Conservation (phyloP, 2,888 invertebrate genomes). For the Rhabditoides inermis region DNA sequence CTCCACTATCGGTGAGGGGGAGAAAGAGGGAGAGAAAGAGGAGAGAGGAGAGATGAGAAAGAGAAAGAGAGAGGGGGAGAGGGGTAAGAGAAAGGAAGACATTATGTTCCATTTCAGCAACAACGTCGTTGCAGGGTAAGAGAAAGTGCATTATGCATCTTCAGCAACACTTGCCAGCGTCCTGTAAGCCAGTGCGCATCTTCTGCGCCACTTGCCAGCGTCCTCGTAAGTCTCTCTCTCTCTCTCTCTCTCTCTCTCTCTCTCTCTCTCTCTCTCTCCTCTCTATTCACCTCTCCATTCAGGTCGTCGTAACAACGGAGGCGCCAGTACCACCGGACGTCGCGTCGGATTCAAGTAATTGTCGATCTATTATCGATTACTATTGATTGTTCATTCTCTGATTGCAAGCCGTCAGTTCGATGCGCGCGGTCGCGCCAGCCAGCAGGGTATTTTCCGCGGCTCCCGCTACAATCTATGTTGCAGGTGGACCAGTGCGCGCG, state of each 20-base stretch:
- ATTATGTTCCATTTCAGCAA: no score
- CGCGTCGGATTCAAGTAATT: not conserved
- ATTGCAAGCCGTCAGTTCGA: no score
- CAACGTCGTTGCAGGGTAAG: constrained; percentile 45
- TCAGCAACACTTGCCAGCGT: no score
- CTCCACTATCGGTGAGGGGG: constrained; percentile 36
- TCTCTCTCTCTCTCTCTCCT: not conserved
- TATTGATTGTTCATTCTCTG: no score
- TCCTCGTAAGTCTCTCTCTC: constrained; percentile 15
- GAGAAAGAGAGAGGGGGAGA: no score
- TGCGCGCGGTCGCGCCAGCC: no score
- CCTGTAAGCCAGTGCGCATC: constrained; percentile 40
- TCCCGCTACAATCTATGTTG: no score
- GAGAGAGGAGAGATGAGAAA: not conserved
- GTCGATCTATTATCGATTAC: no score
- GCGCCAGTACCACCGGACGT: not conserved
- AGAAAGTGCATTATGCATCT: no score
- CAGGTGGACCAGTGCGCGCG: constrained; percentile 51
- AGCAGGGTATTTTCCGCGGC: no score
- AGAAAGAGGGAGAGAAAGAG: not conserved
- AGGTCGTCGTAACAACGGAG: not conserved
- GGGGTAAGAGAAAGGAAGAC: no score
- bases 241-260: not conserved
- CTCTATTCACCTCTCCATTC: not conserved
- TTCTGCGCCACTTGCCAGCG: constrained; percentile 47